A percentile compares a stretch with the other conserved stretches of the same genome.
Conservation (phyloP, 2,888 invertebrate species). For the Megalurothrips usitatus region DNA sequence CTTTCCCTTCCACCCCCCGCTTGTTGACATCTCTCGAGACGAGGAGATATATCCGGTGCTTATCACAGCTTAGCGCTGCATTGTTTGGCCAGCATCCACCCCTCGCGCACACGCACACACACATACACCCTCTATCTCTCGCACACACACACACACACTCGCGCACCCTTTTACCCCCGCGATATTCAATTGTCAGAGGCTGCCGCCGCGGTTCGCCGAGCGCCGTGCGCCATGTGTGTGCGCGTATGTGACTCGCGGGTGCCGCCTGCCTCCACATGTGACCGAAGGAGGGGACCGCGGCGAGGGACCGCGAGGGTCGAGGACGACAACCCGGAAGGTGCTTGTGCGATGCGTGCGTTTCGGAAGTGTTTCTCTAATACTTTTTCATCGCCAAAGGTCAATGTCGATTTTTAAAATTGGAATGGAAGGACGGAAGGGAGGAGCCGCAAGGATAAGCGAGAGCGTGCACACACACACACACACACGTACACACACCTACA, state of each 20-base stretch:
- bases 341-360: too few species aligned
- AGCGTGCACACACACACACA: too few species aligned
- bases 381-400: too few species aligned
- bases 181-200: conserved; percentile 9
- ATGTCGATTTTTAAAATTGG: too few species aligned
- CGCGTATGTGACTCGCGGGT: background rate
- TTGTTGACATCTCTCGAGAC: conserved; percentile 8
- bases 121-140: too few species aligned
- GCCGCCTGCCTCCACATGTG: background rate
- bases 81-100: conserved; percentile 16
- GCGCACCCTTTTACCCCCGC: background rate
- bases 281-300: background rate
- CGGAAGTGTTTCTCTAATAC: too few species aligned
- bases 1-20: background rate
- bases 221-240: background rate
- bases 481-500: too few species aligned
- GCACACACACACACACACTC: background rate
- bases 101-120: background rate
- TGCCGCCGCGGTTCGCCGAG: background rate
- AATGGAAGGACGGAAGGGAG: too few species aligned
- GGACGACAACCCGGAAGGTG: too few species aligned
- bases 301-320: too few species aligned
- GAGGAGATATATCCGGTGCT: conserved; percentile 24
- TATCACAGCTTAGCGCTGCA: conserved; percentile 9
- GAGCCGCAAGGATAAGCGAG: too few species aligned